These are phyloP conservation scores for Caranx ignobilis DNA, from an alignment of 2,113 vertebrate species.

Conservation along the genomic window DNA sequence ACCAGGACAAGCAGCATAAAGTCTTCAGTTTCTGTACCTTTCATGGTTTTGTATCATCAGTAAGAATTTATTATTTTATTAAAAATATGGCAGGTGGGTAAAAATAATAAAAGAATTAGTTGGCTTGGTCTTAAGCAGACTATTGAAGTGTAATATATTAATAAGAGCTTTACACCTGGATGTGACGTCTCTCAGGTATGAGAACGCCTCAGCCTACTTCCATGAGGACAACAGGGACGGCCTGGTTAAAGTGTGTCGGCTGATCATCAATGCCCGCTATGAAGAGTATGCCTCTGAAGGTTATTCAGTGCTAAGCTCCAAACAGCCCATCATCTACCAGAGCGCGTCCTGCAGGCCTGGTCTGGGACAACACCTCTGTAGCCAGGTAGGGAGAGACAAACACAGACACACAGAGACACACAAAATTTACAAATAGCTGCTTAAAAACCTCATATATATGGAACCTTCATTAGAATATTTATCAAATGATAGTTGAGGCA, in stretches of 20 bases:
- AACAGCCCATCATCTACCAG: conserved; percentile 93
- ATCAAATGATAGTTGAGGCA: too few relatives aligned
- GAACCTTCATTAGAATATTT: too few relatives aligned
- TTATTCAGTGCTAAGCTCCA: conserved; percentile 86
- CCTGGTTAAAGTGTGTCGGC: conserved; percentile 91
- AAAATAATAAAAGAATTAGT: too few relatives aligned
- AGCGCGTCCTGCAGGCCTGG: conserved; percentile 93
- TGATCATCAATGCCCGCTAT: conserved; percentile 92
- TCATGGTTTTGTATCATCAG: too few relatives aligned
- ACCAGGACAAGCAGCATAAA: too few relatives aligned
- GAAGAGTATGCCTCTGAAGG: conserved; percentile 94
- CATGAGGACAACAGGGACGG: conserved; percentile 96
- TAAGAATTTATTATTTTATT: too few relatives aligned
- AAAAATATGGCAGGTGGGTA: too few relatives aligned
- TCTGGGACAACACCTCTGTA: conserved; percentile 93
- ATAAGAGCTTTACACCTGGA: background rate
- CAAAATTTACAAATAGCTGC: too few relatives aligned
- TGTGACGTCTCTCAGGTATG: conserved; percentile 86
- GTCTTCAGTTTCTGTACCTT: too few relatives aligned
- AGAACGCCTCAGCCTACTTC: conserved; percentile 95
- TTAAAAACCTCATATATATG: background rate
- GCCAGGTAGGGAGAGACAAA: conserved; percentile 85
- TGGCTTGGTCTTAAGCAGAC: too few relatives aligned
- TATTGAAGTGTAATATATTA: too few relatives aligned
- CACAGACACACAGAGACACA: too few relatives aligned